Percentiles rank a stretch among this genome's conserved stretches.
Conservation (phyloP, 2,797 vertebrate species). For the Clarias fuscus region DNA sequence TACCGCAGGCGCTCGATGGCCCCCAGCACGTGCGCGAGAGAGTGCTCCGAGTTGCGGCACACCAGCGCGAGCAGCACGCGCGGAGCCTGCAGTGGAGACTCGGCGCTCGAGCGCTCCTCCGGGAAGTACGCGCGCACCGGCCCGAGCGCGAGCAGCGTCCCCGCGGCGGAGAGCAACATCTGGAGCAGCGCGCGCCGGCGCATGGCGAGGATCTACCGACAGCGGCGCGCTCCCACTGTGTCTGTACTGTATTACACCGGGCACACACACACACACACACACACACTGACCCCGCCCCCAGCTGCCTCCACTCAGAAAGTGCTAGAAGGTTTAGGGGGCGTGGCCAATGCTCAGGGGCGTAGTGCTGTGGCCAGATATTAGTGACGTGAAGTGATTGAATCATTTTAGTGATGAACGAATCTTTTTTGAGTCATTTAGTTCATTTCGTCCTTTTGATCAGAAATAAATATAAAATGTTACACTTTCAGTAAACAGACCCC, state of each 20-base stretch:
- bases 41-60: slow-evolving; percentile 75
- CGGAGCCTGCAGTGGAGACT: slow-evolving; percentile 72
- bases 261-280: no score
- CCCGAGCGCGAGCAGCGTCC: slow-evolving; percentile 62
- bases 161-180: slow-evolving; percentile 61
- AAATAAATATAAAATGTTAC: background rate
- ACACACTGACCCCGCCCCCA: slow-evolving; percentile 54
- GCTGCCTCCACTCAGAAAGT: slow-evolving; percentile 33
- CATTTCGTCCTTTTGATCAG: no score
- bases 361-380: background rate
- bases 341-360: background rate
- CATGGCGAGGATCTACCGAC: slow-evolving; percentile 61
- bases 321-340: slow-evolving; percentile 47
- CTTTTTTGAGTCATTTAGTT: background rate
- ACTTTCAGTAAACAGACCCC: background rate
- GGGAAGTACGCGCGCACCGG: slow-evolving; percentile 67
- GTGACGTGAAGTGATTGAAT: background rate
- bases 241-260: no score
- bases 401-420: no score
- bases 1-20: slow-evolving; percentile 71
- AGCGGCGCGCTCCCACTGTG: background rate
- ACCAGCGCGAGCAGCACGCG: slow-evolving; percentile 72
- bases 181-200: slow-evolving; percentile 56
- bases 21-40: slow-evolving; percentile 73
- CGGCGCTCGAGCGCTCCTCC: slow-evolving; percentile 77